Base-by-base conservation (phyloP, 2,888 invertebrate genomes). In the Metopia argyrocephala region DNA sequence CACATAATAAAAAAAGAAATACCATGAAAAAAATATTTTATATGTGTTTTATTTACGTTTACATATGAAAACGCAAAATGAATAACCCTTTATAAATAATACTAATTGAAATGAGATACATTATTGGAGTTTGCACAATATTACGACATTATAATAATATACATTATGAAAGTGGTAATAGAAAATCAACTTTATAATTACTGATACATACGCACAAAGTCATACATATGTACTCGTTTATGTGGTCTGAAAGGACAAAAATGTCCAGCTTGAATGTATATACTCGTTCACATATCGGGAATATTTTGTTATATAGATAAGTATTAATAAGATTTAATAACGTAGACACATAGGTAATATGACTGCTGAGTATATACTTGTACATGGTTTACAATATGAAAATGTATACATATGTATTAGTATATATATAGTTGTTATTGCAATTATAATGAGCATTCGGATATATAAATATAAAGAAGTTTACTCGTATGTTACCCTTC, bases 371-470 rank as follows among this genome's bases (percentile, higher is more conserved):
- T 46, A 31, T 54, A n/a, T 28, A 54, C 18, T 12, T 76, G 21
- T 21, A 3, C 27, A 62, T 61, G 25, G n/a, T n/a, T 4, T 27
- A n/a, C 20, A 21, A 59, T 18, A 46, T 76, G 21, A 4, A 62
- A 56, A 2, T 21, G 18, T 38, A n/a, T 18, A 23, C 56, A 31
- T 45, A 52, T 52, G 15, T 38, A 27, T 65, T 20, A 27, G 28
- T 12, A 38, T 59, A 21, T 21, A 20, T 23, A 5, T 61, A 38
- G 21, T 52, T 38, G 38, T 38, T 66, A 6, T 38, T 68, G 68
- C 46, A 68, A 48, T 62, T 76, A 62, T 76, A 76, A 76, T 76
- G 62, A 76, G 61, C 54, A 69, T 69, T 54, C 31, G 6, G 68
- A 54, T 56, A 68, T 61, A 76, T 68, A 68, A 62, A 68, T 54